Evolutionary conservation across 2,113 vertebrate species (phyloP), one percentile per base, ranked within the genome.

Genomic region (Notarius lentiginosus): DNA sequence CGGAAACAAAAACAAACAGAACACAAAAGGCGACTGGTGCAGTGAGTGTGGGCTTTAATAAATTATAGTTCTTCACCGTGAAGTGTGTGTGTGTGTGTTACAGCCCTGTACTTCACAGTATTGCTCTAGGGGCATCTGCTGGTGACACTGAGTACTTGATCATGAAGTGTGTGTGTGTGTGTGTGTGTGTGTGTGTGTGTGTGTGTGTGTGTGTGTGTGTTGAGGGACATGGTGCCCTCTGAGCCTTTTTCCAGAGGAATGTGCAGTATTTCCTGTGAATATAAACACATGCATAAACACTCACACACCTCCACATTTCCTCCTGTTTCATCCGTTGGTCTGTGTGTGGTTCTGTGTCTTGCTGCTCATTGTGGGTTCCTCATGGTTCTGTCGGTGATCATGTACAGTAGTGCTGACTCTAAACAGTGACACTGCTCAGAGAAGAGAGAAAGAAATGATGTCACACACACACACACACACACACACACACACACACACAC

Each of bases 261-360:
- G 81, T 18, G 7, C 84, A 84, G 60, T 70, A 89, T 90, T 90
- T 89, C 88, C 88, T 84, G 34, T 60, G 56, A 88, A 90, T 88
- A 82, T 89, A 90, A 90, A 89, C 90, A 90, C 76, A 87, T 66
- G 60, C 85, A 56, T 89, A 89, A 90, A 86, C 47, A 77, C 53
- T 47, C 68, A 89, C 77, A 41, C 30, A 56, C 77, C 61, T 60
- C 34, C 82, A 66, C 20, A 41, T 47, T 80, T 81, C 66, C 41
- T 11, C 34, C 47, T 49, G 41, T 75, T 47, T 65, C 56, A 47
- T 79, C 22, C 84, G n/a, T 82, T 60, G 83, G 20, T 80, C 24
- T 27, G 34, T 70, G 51, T 72, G 41, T 22, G 55, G 55, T 56
- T 56, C 55, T 72, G 8, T 75, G 17, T 90, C 30, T 56, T 22